These are phyloP conservation scores for Symphodus melops DNA, from an alignment of 2,113 vertebrate species.

Conservation along the genomic window DNA sequence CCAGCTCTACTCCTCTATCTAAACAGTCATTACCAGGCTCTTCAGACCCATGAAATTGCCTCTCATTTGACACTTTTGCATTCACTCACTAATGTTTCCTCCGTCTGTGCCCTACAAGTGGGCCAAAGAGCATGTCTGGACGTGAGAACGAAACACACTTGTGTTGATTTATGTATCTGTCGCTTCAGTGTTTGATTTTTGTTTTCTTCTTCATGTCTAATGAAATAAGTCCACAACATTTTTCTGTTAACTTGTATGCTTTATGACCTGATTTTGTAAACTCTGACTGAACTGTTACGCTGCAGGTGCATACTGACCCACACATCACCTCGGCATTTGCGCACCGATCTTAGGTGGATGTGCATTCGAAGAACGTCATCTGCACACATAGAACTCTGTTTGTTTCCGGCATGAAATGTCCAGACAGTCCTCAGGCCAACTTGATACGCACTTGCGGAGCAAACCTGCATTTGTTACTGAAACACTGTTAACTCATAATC, in stretches of 20 bases:
- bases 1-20: slow-evolving; percentile 54
- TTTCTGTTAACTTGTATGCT: slow-evolving; percentile 7
- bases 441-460: slow-evolving; percentile 33
- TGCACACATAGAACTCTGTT: slow-evolving; percentile 23
- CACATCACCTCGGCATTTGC: slow-evolving; percentile 54
- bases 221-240: not conserved
- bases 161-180: slow-evolving; percentile 17
- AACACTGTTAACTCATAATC: slow-evolving; percentile 19
- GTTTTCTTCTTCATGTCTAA: accelerated
- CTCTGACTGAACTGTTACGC: not conserved
- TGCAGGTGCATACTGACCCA: slow-evolving; percentile 42
- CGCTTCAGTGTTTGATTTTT: not conserved
- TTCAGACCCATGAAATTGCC: slow-evolving; percentile 64
- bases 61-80: slow-evolving; percentile 58
- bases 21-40: slow-evolving; percentile 64
- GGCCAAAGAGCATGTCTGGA: slow-evolving; percentile 24
- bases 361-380: slow-evolving; percentile 12
- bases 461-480: slow-evolving; percentile 25
- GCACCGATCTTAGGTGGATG: slow-evolving; percentile 8
- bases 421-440: slow-evolving; percentile 24
- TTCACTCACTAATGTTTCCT: slow-evolving; percentile 38
- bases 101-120: slow-evolving; percentile 18
- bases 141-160: slow-evolving; percentile 21
- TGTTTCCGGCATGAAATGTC: slow-evolving; percentile 38
- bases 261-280: not conserved